Evolutionary conservation across 1,140 invertebrate species (phyloP).

Genomic region (Lerema accius): DNA sequence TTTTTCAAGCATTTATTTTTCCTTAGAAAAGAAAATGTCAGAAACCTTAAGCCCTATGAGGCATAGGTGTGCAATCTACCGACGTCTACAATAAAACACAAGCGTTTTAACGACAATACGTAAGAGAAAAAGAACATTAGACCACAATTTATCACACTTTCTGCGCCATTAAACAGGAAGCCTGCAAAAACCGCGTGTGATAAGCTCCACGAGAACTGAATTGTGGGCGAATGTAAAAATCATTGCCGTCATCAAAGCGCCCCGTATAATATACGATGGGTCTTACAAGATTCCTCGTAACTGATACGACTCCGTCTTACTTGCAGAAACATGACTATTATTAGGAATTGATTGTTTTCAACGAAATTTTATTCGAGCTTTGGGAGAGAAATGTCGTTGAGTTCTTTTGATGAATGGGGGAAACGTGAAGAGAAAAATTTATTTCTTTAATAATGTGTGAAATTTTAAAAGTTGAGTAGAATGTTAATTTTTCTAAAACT

Average conservation of each 20-base stretch:
- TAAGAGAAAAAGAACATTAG: constrained; percentile 72
- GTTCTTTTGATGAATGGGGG: no score
- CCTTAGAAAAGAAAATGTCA: constrained; percentile 18
- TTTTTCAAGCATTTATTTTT: not conserved
- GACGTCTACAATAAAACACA: constrained; percentile 53
- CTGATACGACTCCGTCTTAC: constrained; percentile 19
- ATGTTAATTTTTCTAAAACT: no score
- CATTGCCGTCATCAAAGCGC: constrained; percentile 48
- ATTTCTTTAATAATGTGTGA: no score
- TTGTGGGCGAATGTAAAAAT: constrained; percentile 66
- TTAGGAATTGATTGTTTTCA: constrained; percentile 30
- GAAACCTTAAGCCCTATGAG: constrained; percentile 18
- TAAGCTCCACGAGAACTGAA: constrained; percentile 63
- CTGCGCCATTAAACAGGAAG: constrained; percentile 70
- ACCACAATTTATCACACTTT: constrained; percentile 75
- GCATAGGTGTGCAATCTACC: constrained; percentile 32
- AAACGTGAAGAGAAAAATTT: no score
- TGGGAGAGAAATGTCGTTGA: no score
- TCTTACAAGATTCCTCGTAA: constrained; percentile 1
- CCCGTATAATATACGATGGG: constrained; percentile 30
- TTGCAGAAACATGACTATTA: constrained; percentile 19
- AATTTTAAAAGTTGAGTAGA: no score
- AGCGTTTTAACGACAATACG: constrained; percentile 49
- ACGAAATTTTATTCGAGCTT: no score
- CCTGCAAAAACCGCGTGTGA: constrained; percentile 73